A percentile compares a stretch with the other conserved stretches of the same genome.
These are phyloP conservation scores for Amorpha juglandis DNA, from an alignment of 2,888 invertebrate species.

Conservation along the genomic window DNA sequence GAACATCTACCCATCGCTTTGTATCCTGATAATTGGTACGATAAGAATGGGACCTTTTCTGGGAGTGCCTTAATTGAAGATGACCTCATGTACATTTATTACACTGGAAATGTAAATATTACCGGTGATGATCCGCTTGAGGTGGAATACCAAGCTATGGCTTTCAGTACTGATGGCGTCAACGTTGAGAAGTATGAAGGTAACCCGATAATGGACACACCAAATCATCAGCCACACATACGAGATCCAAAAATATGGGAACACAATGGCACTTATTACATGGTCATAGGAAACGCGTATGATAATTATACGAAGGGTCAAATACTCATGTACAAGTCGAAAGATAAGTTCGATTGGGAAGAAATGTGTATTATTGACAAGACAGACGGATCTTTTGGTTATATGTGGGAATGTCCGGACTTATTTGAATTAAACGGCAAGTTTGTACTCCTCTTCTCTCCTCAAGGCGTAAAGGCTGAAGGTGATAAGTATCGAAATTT, in stretches of 20 bases:
- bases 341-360: constrained; percentile 62
- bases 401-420: constrained; percentile 82
- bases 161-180: constrained; percentile 63
- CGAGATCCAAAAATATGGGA: constrained; percentile 81
- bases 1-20: constrained; percentile 73
- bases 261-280: constrained; percentile 62
- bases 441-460: constrained; percentile 70
- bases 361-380: constrained; percentile 54
- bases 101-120: constrained; percentile 69
- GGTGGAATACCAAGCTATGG: constrained; percentile 63
- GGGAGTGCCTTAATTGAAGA: constrained; percentile 74
- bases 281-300: constrained; percentile 73
- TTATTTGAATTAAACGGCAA: constrained; percentile 69
- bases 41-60: constrained; percentile 72
- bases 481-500: constrained; percentile 67
- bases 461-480: constrained; percentile 65
- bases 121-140: constrained; percentile 55
- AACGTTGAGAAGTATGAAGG: constrained; percentile 56
- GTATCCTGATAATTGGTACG: constrained; percentile 68
- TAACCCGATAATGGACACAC: constrained; percentile 65
- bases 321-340: constrained; percentile 63
- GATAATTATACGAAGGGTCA: constrained; percentile 59
- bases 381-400: constrained; percentile 66
- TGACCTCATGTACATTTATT: constrained; percentile 61
- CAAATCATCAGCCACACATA: constrained; percentile 65